A percentile compares a stretch with the other conserved stretches of the same genome.
Evolutionary conservation across 2,797 vertebrate genomes (phyloP).

Genomic region (Girardinus metallicus): DNA sequence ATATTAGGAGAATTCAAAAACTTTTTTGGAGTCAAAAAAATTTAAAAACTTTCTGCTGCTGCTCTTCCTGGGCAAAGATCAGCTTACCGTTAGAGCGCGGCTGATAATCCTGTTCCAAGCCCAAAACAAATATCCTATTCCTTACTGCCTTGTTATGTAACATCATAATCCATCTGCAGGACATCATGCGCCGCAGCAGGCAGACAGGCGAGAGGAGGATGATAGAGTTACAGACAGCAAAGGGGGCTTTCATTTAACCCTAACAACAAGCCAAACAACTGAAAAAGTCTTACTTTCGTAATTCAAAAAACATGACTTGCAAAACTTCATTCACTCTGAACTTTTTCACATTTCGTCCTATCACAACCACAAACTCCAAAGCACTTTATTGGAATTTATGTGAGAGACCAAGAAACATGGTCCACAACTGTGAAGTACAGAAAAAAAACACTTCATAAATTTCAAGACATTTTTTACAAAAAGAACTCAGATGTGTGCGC

Average conservation of each 20-base stretch:
- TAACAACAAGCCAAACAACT: background rate
- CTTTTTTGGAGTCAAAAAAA: background rate
- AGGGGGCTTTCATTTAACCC: slow-evolving; percentile 20
- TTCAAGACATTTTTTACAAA: background rate
- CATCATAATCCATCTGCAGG: slow-evolving; percentile 73
- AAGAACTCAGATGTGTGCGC: background rate
- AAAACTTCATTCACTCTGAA: background rate
- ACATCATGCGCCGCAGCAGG: slow-evolving; percentile 26
- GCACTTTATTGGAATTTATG: background rate
- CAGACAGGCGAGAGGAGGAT: slow-evolving; percentile 14
- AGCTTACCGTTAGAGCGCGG: slow-evolving; percentile 8
- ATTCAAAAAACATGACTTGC: background rate
- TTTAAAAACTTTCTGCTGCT: background rate
- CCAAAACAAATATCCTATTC: slow-evolving; percentile 72
- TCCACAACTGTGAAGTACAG: background rate
- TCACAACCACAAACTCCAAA: background rate
- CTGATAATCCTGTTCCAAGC: slow-evolving; percentile 66
- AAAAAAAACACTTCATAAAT: background rate
- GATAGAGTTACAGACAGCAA: slow-evolving; percentile 16
- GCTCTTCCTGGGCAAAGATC: slow-evolving; percentile 6
- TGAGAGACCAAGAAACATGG: background rate
- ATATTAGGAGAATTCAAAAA: background rate
- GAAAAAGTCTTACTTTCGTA: background rate
- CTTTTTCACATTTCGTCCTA: background rate
- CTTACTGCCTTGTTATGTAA: slow-evolving; percentile 72